Percentiles rank a stretch among this genome's conserved stretches.
These are phyloP conservation scores for Ovis canadensis DNA, from an alignment of 2,113 vertebrate genomes.

Conservation along the genomic window DNA sequence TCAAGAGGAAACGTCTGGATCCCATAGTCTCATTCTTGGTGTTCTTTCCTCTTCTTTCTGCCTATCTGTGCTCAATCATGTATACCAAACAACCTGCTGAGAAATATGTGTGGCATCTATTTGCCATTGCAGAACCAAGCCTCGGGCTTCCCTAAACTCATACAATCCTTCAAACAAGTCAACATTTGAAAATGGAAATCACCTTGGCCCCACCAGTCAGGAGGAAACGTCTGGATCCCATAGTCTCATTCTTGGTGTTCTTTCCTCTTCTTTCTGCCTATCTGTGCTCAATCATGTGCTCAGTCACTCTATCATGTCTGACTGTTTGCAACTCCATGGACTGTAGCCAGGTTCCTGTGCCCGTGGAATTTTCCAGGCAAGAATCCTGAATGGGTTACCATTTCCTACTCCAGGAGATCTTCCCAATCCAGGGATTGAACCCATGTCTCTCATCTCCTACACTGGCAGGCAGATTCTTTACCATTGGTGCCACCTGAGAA, in stretches of 20 bases:
- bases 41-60: not conserved
- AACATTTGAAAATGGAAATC: not conserved
- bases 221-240: not conserved
- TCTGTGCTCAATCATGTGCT: not conserved
- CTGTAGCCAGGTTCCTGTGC: not conserved
- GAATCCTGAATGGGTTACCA: not conserved
- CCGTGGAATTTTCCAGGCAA: not conserved
- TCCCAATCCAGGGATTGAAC: not conserved
- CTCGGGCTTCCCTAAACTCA: not conserved
- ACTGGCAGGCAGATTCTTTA: not conserved
- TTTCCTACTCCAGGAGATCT: not conserved
- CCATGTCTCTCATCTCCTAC: not conserved
- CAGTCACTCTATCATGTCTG: not conserved
- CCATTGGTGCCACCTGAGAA: not conserved
- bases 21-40: not conserved
- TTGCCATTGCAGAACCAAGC: not conserved
- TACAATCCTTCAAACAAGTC: not conserved
- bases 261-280: not conserved
- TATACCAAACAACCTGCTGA: not conserved
- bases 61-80: not conserved
- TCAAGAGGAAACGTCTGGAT: not conserved
- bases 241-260: not conserved
- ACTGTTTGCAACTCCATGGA: not conserved
- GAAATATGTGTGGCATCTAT: not conserved
- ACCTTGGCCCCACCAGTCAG: not conserved